Evolutionary conservation across 2,888 invertebrate genomes (phyloP), one percentile per base, ranked within the genome.

Genomic region (Hybos culiciformis): DNA sequence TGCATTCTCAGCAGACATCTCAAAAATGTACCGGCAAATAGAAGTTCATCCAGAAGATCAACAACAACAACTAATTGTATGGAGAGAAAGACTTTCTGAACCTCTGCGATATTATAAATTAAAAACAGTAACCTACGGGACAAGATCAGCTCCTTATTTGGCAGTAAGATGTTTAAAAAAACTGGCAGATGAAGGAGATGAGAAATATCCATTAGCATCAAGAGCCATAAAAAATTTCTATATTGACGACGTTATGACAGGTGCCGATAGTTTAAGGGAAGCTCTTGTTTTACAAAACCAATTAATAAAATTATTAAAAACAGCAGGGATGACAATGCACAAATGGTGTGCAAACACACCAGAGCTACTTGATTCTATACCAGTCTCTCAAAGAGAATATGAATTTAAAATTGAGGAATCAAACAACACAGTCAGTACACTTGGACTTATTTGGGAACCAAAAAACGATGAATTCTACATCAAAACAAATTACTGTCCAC

Each of bases 161-260:
- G 53, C 54, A 2, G 49, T 47, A 2, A 42, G 49, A 26, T 38
- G 43, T 7, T 18, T 56, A 4, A 45, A 46, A 8, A 43, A 49
- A 24, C 26, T 51, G 9, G 51, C 50, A 4, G 19, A 21, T 4
- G 45, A 49, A n/a, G 45, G 44, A 26, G 11, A 20, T 18, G 5
- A 15, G 0, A 44, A 34, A 9, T 51, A 37, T 40, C 52, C 53
- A 0, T 2, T 41, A 11, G 54, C 52, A 14, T 37, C 48, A 11
- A 15, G 39, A 12, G 34, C 39, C 7, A 24, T 50, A 7, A 39
- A 45, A 3, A 45, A 51, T 18, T 48, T 46, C 26, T 52, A 53
- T 37, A 46, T 53, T 12, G 51, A 51, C 34, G 50, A 54, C 29
- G 39, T 50, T 4, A 46, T 51, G 43, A 48, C 43, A 12, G 51